A percentile compares a stretch with the other conserved stretches of the same genome.
Evolutionary conservation across 2,113 vertebrate species (phyloP).

Genomic region (Suricata suricatta): DNA sequence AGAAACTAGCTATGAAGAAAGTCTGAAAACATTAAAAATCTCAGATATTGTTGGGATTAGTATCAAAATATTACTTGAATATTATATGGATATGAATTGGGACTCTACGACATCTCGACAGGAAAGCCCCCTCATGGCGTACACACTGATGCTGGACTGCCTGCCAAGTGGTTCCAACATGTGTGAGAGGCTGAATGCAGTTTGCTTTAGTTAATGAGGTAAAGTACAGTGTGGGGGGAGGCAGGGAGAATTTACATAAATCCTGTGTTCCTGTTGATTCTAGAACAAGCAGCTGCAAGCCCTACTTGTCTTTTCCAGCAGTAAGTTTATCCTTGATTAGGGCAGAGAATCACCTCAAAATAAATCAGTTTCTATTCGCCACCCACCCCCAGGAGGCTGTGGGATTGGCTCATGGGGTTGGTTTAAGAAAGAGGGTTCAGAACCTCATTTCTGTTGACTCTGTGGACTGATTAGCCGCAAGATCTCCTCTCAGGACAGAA

Average conservation of each 20-base stretch:
- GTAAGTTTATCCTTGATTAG: neutral
- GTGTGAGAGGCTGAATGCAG: neutral
- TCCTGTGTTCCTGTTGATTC: neutral
- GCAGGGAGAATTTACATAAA: neutral
- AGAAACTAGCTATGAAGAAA: slow-evolving; percentile 6
- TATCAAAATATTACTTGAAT: neutral
- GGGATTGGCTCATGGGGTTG: neutral
- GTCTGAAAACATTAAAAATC: neutral
- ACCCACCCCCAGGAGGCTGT: neutral
- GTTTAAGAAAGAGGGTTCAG: neutral
- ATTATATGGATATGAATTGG: neutral
- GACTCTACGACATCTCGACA: neutral
- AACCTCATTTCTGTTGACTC: neutral
- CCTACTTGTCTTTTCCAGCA: neutral
- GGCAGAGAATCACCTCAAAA: neutral
- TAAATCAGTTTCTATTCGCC: neutral
- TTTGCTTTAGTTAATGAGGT: slow-evolving; percentile 6
- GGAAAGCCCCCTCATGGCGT: neutral
- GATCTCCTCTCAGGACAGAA: neutral
- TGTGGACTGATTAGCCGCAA: neutral
- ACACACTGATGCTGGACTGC: neutral
- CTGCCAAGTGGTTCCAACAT: neutral
- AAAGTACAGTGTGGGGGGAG: neutral
- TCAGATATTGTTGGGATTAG: neutral
- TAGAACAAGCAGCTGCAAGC: neutral